These are phyloP conservation scores for Nemurella pictetii DNA, from an alignment of 2,888 invertebrate species.

Conservation along the genomic window DNA sequence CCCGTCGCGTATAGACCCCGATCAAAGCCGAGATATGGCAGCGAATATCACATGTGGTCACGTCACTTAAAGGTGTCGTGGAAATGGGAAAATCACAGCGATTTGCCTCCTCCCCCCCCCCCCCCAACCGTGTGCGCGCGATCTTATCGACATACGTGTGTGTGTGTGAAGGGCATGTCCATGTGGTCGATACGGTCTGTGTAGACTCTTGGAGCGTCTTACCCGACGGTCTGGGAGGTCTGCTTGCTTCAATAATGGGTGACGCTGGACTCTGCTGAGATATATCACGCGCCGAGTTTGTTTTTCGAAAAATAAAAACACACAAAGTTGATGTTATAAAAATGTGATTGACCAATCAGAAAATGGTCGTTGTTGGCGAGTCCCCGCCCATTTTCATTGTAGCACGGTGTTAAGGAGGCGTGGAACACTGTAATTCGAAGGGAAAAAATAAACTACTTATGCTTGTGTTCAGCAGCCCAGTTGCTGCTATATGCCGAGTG, in stretches of 20 bases:
- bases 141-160: no score
- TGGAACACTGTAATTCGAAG: background rate
- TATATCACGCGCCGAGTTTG: background rate
- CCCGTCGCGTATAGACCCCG: no score
- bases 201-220: no score
- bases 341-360: constrained; percentile 23
- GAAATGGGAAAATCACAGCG: no score
- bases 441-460: constrained; percentile 25
- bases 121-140: no score
- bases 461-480: background rate
- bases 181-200: no score
- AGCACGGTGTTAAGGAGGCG: constrained; percentile 15
- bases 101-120: no score
- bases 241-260: constrained; percentile 15
- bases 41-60: no score
- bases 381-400: constrained; percentile 18
- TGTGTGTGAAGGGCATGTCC: no score
- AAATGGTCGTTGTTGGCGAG: background rate
- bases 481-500: background rate
- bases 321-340: constrained; percentile 13
- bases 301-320: constrained; percentile 10
- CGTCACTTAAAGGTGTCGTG: no score
- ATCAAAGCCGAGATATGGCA: no score
- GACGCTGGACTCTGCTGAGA: constrained; percentile 1
- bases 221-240: constrained; percentile 23